A percentile compares a stretch with the other conserved stretches of the same genome.
Evolutionary conservation across 2,888 invertebrate genomes (phyloP).

Genomic region (Uropetala carovei): DNA sequence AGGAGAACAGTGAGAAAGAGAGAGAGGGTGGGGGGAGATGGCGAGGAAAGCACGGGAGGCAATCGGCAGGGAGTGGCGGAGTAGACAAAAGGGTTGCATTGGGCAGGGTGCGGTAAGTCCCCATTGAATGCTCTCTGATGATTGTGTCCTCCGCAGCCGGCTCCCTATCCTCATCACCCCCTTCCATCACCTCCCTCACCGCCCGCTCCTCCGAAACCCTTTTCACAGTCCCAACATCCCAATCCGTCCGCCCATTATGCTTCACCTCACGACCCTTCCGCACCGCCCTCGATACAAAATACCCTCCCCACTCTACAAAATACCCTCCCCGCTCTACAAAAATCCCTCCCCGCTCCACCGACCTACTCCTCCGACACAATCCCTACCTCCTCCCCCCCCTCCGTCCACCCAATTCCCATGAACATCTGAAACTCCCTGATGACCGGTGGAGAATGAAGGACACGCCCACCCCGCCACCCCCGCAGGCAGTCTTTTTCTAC

Average conservation of each 20-base stretch:
- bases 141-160: conserved; percentile 45
- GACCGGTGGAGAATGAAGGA: conserved; percentile 12
- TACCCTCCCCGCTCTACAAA: neutral
- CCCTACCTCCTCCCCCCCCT: neutral
- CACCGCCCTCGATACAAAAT: conserved; percentile 36
- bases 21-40: neutral
- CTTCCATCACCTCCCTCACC: neutral
- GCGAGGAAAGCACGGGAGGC: neutral
- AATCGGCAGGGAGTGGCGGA: neutral
- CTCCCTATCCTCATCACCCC: neutral
- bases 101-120: conserved; percentile 53
- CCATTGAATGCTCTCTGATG: conserved; percentile 59
- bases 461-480: conserved; percentile 7
- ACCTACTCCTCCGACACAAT: conserved; percentile 17
- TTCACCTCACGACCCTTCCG: conserved; percentile 59
- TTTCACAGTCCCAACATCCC: neutral
- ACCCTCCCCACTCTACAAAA: neutral
- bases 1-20: neutral
- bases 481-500: neutral
- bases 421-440: conserved; percentile 62
- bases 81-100: conserved; percentile 27
- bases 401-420: conserved; percentile 50
- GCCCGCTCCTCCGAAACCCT: neutral
- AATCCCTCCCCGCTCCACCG: neutral
- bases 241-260: conserved; percentile 46